A percentile compares a stretch with the other conserved stretches of the same genome.
Evolutionary conservation across 2,888 invertebrate species (phyloP).

Genomic region (Acronicta aceris): DNA sequence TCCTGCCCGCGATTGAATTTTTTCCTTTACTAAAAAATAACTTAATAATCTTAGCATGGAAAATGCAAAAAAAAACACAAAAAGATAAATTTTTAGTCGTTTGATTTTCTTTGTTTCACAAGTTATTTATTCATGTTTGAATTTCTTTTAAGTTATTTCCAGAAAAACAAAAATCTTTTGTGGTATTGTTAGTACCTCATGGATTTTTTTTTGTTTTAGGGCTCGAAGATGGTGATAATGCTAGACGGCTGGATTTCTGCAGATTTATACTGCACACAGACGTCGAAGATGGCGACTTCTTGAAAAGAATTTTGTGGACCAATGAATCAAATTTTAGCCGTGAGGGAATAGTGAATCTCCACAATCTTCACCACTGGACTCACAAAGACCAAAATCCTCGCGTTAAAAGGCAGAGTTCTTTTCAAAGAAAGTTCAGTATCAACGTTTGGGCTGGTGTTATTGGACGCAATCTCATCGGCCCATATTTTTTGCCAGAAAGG

Average conservation of each 20-base stretch:
- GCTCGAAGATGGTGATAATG: conserved; percentile 3
- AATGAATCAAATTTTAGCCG: conserved; percentile 28
- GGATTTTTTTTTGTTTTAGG: conserved; percentile 8
- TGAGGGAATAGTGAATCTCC: conserved; percentile 32
- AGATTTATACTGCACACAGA: conserved; percentile 7
- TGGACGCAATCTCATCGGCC: conserved; percentile 19
- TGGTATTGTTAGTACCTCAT: conserved; percentile 2
- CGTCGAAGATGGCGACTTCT: conserved; percentile 22
- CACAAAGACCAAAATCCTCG: conserved; percentile 33
- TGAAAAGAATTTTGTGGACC: conserved; percentile 29
- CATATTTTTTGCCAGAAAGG: conserved; percentile 26
- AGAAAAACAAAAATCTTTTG: not conserved
- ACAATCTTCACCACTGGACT: conserved; percentile 36
- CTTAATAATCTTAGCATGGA: no score
- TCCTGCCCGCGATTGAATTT: no score
- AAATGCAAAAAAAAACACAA: no score
- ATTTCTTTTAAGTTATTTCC: not conserved
- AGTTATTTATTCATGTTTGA: not conserved
- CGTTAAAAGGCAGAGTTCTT: conserved; percentile 26
- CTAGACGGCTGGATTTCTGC: not conserved
- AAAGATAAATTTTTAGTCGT: no score
- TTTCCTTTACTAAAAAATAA: no score
- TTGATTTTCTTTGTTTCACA: no score
- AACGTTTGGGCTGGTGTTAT: conserved; percentile 42
- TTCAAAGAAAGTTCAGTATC: conserved; percentile 26